Conservation (phyloP, 2,888 invertebrate genomes). For the Marasmarcha lunaedactyla region DNA sequence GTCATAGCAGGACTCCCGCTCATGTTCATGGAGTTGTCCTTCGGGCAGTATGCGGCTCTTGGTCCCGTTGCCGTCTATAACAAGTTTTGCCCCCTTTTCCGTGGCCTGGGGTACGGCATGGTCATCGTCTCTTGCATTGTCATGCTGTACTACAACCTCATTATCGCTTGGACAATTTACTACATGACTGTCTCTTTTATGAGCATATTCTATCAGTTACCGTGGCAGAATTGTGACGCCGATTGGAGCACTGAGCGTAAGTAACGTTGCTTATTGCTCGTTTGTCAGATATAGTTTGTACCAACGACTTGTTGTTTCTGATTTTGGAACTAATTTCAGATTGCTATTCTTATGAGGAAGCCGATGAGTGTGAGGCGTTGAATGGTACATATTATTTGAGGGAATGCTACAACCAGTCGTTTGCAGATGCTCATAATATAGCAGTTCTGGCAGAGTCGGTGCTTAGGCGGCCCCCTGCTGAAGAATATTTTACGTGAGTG, state of each 20-base stretch:
- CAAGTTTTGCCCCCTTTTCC: slow-evolving; percentile 82
- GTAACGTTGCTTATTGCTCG: slow-evolving; percentile 23
- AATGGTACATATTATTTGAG: slow-evolving; percentile 76
- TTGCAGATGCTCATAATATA: slow-evolving; percentile 65
- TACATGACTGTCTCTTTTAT: slow-evolving; percentile 75
- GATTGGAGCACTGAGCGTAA: slow-evolving; percentile 77
- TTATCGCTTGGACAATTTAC: slow-evolving; percentile 83
- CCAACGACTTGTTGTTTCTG: too few species aligned
- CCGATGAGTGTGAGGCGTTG: slow-evolving; percentile 67
- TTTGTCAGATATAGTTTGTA: too few species aligned
- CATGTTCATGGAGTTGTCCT: slow-evolving; percentile 87
- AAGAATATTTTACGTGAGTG: slow-evolving; percentile 79
- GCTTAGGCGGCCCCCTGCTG: slow-evolving; percentile 75
- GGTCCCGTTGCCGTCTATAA: slow-evolving; percentile 85
- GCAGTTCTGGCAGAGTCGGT: slow-evolving; percentile 65
- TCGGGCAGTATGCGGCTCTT: slow-evolving; percentile 85
- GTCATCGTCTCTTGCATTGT: slow-evolving; percentile 81
- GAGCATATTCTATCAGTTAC: slow-evolving; percentile 74
- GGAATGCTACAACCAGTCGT: slow-evolving; percentile 71
- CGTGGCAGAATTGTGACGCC: slow-evolving; percentile 79
- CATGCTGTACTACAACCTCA: slow-evolving; percentile 81
- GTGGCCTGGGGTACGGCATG: slow-evolving; percentile 81
- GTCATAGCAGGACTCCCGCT: slow-evolving; percentile 83
- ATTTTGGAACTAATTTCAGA: slow-evolving; percentile 62
- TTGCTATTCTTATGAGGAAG: slow-evolving; percentile 77